A percentile compares a stretch with the other conserved stretches of the same genome.
Conservation (phyloP, 1,140 invertebrate species). For the Sitodiplosis mosellana region DNA sequence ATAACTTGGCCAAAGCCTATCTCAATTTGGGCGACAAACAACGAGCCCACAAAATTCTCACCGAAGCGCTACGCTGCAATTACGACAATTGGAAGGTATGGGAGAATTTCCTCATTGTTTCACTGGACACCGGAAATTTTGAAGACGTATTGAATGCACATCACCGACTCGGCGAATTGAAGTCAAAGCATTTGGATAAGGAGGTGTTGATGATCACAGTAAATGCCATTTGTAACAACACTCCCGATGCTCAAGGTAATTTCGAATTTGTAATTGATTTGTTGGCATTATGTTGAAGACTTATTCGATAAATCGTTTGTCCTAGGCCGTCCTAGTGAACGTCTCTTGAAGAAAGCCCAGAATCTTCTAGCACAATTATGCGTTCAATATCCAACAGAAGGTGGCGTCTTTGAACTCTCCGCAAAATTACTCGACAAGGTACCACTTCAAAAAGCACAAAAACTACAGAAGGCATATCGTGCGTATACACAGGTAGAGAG, state of each 20-base stretch:
- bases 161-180: slow-evolving; percentile 67
- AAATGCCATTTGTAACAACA: slow-evolving; percentile 44
- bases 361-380: slow-evolving; percentile 72
- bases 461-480: slow-evolving; percentile 39
- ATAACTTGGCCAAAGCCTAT: slow-evolving; percentile 88
- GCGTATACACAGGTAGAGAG: slow-evolving; percentile 34
- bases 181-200: slow-evolving; percentile 58
- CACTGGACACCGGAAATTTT: slow-evolving; percentile 54
- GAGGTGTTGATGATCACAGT: slow-evolving; percentile 60
- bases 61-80: slow-evolving; percentile 83
- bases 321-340: slow-evolving; percentile 5
- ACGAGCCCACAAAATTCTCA: slow-evolving; percentile 61
- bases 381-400: slow-evolving; percentile 40
- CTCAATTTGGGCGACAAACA: slow-evolving; percentile 71
- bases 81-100: slow-evolving; percentile 93
- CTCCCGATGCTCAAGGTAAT: slow-evolving; percentile 36
- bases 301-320: background rate
- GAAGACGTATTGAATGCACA: slow-evolving; percentile 66
- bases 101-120: slow-evolving; percentile 83
- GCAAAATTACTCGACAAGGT: slow-evolving; percentile 43
- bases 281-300: slow-evolving; percentile 3
- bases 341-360: slow-evolving; percentile 38
- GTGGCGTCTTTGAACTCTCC: slow-evolving; percentile 62
- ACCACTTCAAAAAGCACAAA: slow-evolving; percentile 37
- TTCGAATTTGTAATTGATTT: too few relatives aligned